Evolutionary conservation across 2,113 vertebrate genomes (phyloP).

Genomic region (Strix uralensis): DNA sequence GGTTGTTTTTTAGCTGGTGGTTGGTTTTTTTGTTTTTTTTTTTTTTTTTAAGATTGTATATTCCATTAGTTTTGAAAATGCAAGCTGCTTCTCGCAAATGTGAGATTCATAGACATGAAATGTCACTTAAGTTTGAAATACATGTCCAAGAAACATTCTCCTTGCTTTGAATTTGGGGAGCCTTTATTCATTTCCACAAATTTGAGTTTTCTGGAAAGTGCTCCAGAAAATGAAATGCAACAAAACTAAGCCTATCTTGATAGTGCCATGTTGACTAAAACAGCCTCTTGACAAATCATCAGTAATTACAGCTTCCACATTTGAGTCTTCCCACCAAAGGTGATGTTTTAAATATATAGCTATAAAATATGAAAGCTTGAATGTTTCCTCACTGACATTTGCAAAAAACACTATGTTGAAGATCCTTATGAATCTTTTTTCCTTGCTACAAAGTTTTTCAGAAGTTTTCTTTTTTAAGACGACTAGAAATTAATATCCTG

Average conservation of each 20-base stretch:
- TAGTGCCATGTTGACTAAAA: not conserved
- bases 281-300: not conserved
- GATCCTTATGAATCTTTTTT: not conserved
- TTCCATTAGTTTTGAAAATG: not conserved
- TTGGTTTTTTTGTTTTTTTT: not conserved
- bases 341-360: not conserved
- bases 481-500: not conserved
- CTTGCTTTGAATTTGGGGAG: not conserved
- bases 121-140: not conserved
- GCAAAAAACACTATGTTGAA: not conserved
- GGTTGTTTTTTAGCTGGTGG: too few species aligned
- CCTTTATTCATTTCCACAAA: not conserved
- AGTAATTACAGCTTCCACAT: not conserved
- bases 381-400: not conserved
- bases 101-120: not conserved
- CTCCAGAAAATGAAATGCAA: not conserved
- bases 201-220: not conserved
- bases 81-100: not conserved
- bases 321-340: not conserved
- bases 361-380: not conserved
- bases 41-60: not conserved
- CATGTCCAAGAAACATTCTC: not conserved
- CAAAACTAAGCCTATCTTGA: not conserved
- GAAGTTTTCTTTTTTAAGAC: not conserved
- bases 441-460: not conserved